Evolutionary conservation across 2,797 vertebrate species (phyloP), one percentile per base, ranked within the genome.

Genomic region (Neosalanx taihuensis): DNA sequence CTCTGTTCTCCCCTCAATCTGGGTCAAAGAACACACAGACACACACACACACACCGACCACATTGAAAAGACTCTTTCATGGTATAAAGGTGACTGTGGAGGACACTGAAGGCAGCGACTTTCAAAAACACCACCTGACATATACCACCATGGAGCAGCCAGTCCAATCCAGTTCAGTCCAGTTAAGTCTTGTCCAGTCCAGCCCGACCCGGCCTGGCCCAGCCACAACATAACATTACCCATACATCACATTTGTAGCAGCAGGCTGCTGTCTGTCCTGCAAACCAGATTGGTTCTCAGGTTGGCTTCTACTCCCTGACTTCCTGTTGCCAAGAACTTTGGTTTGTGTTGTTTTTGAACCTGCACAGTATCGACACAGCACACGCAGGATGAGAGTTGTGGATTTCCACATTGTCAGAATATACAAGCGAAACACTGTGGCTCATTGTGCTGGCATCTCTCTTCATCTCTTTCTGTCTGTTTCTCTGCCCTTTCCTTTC

Each of bases 1-100:
- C 81, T 89, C 83, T 75, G 78, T 83, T 87, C 85, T 84, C 69
- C 80, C 79, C 86, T 64, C 70, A 90, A 93, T 91, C 84, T 90
- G 87, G 89, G 90, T 92, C 91, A 92, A 88, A 87, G 84, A 82
- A 37, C 68, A 35, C 35, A 64, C 70, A 67, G 64, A 60, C 65
- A 63, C 69, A 69, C 60, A 33, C 17, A 41, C 63, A 64, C 37
- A 29, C 23, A 26, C 41, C 41, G 23, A 6, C 64, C 76, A 72
- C 73, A 71, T 76, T 87, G 79, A 81, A 84, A 72, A 88, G 72
- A 85, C 73, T 82, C 82, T 79, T 82, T 81, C 82, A 78, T 76
- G 65, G 78, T 76, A 76, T 76, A 79, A 80, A 88, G 77, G 81
- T 85, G 76, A 69, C 75, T 71, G 76, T 79, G 75, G 79, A 85